Base-by-base conservation (phyloP, 2,888 invertebrate genomes). In the Anorthoa munda region DNA sequence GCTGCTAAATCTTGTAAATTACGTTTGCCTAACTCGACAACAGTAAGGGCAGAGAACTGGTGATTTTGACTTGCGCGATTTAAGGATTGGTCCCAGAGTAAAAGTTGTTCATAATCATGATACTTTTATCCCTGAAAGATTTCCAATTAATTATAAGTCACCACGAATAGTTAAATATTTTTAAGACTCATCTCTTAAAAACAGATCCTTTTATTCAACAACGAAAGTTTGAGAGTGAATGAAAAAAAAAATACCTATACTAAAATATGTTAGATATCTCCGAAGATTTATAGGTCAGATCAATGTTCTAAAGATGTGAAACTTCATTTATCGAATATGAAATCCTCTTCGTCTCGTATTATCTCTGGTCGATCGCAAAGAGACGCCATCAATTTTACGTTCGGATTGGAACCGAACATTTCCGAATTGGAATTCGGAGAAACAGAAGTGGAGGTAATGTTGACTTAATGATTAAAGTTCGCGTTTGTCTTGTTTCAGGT, bases 311-410 rank as follows among this genome's bases (percentile, higher is more conserved):
- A 71, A 76, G 72, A 64, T 72, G 75, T 64, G 72, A n/a, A 77
- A 79, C 66, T 74, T 75, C 55, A 75, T 71, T 81, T 75, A n/a
- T n/a, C n/a, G n/a, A n/a, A n/a, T 70, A 70, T 74, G 70, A 74
- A 79, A 83, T 75, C 72, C 31, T 66, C 59, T 23, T 69, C 66
- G 71, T 75, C 83, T 79, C 75, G 66, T 69, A 77, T 80, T 71
- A 85, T 85, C 77, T 75, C 70, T 61, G 64, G 69, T 53, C 51
- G 72, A 65, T 74, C 72, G 58, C 69, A 66, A 82, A 72, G 55
- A 70, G 55, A 69, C 64, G 61, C 51, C 67, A 66, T 74, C 72
- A 77, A 75, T 78, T 69, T 72, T 64, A 72, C 65, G 65, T 81
- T 76, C 67, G 48, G 55, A 53, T 68, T 56, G 50, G 61, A 71